Evolutionary conservation across 2,888 invertebrate species (phyloP), one percentile per base, ranked within the genome.

Genomic region (Temnothorax unifasciatus): DNA sequence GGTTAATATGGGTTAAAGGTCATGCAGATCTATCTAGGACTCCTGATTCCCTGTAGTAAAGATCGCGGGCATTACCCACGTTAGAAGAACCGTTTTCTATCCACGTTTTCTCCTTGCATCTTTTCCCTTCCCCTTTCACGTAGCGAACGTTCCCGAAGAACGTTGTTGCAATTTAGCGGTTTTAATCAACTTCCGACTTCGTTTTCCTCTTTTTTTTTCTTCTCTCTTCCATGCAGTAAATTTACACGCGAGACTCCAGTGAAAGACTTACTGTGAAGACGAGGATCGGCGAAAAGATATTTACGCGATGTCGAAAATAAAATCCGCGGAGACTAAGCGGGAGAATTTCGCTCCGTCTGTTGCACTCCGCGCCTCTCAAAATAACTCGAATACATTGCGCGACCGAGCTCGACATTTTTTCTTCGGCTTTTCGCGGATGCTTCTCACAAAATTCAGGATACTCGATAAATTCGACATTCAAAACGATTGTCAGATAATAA

Each of bases 251-350:
- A 61, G 21, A 41, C n/a, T 21, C 3, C 13, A 29, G 61, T 3
- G 29, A 29, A 29, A 29, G 29, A 29, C 29, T 18, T 21, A 13
- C 18, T 9, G 15, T 18, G 61, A 63, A 54, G 44, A 64, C 25
- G 54, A 83, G 59, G 8, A 75, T 75, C 64, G 41, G 21, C 50
- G 11, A 13, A 52, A 81, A 61, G 18, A 63, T 34, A 64, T 85
- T 83, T 61, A 61, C 79, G 29, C 52, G 64, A 13, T 41, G 74
- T 86, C 59, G 69, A 57, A 81, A 86, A 81, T 86, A 81, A 85
- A 84, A 75, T 84, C 41, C 41, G 21, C 25, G 52, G 59, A 61
- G 47, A 61, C 61, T 71, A 38, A 52, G 21, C 54, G 57, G 47
- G 41, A 29, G 81, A 63, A 79, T 81, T n/a, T 64, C 47, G 57